Evolutionary conservation across 2,797 vertebrate species (phyloP).

Genomic region (Knipowitschia caucasica): DNA sequence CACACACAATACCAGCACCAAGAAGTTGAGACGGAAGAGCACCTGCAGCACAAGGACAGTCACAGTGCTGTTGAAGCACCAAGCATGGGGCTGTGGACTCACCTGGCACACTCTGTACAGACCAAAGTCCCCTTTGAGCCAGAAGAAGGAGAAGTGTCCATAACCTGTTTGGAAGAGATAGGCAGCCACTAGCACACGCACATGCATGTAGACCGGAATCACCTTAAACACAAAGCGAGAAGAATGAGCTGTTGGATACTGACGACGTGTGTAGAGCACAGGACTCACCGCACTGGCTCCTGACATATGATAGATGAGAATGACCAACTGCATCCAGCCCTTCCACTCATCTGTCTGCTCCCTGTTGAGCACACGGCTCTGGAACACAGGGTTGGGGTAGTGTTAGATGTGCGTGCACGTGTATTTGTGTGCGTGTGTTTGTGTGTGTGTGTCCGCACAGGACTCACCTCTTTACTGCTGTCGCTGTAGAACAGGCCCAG

Average conservation of each 20-base stretch:
- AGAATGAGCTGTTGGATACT: neutral
- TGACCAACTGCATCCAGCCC: slow-evolving; percentile 99
- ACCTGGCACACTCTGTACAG: slow-evolving; percentile 96
- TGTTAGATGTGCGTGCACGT: too few relatives aligned
- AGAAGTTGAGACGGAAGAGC: slow-evolving; percentile 96
- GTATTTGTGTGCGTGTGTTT: too few relatives aligned
- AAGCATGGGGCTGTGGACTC: slow-evolving; percentile 24
- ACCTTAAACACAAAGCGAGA: slow-evolving; percentile 76
- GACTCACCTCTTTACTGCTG: slow-evolving; percentile 92
- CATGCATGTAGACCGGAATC: slow-evolving; percentile 97
- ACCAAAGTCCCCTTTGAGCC: slow-evolving; percentile 97
- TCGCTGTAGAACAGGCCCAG: slow-evolving; percentile 95
- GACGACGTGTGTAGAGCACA: neutral
- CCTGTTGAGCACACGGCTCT: slow-evolving; percentile 94
- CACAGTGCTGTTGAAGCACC: slow-evolving; percentile 2
- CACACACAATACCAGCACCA: slow-evolving; percentile 92
- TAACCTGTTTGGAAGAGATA: slow-evolving; percentile 99
- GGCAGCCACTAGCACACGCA: slow-evolving; percentile 94
- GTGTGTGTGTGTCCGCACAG: too few relatives aligned
- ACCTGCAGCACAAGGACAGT: slow-evolving; percentile 72
- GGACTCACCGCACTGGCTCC: slow-evolving; percentile 95
- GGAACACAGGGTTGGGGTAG: too few relatives aligned
- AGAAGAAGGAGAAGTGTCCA: slow-evolving; percentile 98
- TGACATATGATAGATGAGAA: slow-evolving; percentile 97
- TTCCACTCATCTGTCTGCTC: slow-evolving; percentile 99